These are phyloP conservation scores for Tortrix viridana DNA, from an alignment of 2,888 invertebrate species.

Conservation along the genomic window DNA sequence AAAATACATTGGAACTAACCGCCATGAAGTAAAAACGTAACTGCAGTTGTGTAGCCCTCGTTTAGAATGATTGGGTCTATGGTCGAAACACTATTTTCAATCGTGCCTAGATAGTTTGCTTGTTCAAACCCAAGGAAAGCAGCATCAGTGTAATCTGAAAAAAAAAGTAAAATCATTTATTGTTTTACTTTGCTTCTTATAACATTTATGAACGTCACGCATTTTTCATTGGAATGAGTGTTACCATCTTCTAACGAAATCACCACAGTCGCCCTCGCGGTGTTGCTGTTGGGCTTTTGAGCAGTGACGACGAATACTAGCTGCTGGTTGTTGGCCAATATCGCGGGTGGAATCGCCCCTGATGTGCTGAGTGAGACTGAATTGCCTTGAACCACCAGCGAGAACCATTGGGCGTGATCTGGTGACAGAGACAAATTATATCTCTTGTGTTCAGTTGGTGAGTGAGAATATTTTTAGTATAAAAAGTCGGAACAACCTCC, in stretches of 20 bases:
- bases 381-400: conserved; percentile 29
- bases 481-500: conserved; percentile 20
- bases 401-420: conserved; percentile 37
- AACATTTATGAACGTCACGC: no score
- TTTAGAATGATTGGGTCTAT: conserved; percentile 39
- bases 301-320: conserved; percentile 43
- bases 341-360: conserved; percentile 34
- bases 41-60: conserved; percentile 38
- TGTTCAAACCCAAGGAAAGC: conserved; percentile 43
- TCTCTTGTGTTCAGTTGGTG: no score
- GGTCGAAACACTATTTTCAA: conserved; percentile 31
- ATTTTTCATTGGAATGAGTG: not conserved
- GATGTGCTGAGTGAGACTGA: conserved; percentile 29
- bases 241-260: conserved; percentile 24
- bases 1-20: no score
- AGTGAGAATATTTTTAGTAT: no score
- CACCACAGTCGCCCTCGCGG: conserved; percentile 34
- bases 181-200: no score
- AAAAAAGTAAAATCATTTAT: conserved; percentile 42
- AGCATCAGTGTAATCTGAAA: conserved; percentile 38
- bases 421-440: no score
- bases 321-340: conserved; percentile 40
- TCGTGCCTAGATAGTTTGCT: conserved; percentile 41
- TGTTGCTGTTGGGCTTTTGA: conserved; percentile 31
- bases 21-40: conserved; percentile 38